These are phyloP conservation scores for Laterallus jamaicensis DNA, from an alignment of 2,113 vertebrate genomes.

Conservation along the genomic window DNA sequence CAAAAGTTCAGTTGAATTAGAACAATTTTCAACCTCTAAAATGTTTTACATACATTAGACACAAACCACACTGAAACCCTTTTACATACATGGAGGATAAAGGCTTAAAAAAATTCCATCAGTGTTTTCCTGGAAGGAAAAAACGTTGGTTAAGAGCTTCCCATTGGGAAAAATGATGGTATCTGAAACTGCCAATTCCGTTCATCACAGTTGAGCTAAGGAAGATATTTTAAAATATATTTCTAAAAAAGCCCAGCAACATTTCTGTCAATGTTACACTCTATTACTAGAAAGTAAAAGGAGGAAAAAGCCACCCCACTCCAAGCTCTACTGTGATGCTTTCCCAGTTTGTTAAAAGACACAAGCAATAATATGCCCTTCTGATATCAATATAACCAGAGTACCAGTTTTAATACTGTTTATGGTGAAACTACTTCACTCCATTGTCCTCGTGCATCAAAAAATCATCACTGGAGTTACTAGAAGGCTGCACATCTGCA, in stretches of 20 bases:
- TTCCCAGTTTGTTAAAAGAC: neutral
- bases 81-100: neutral
- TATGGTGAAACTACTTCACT: constrained; percentile 38
- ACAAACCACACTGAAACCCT: neutral
- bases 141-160: neutral
- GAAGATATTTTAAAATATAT: neutral
- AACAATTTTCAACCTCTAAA: neutral
- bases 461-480: neutral
- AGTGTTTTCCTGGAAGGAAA: neutral
- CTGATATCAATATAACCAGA: constrained; percentile 9
- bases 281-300: neutral
- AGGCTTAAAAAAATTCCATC: neutral
- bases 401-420: constrained; percentile 1
- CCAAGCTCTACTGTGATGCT: neutral
- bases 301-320: neutral
- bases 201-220: neutral
- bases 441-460: constrained; percentile 10
- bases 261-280: neutral
- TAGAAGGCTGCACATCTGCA: constrained; percentile 40
- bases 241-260: neutral
- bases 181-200: neutral
- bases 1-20: neutral
- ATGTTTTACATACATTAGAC: neutral
- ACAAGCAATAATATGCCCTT: neutral
- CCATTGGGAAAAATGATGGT: neutral